Evolutionary conservation across 1,140 invertebrate species (phyloP).

Genomic region (Saccostrea cuccullata): DNA sequence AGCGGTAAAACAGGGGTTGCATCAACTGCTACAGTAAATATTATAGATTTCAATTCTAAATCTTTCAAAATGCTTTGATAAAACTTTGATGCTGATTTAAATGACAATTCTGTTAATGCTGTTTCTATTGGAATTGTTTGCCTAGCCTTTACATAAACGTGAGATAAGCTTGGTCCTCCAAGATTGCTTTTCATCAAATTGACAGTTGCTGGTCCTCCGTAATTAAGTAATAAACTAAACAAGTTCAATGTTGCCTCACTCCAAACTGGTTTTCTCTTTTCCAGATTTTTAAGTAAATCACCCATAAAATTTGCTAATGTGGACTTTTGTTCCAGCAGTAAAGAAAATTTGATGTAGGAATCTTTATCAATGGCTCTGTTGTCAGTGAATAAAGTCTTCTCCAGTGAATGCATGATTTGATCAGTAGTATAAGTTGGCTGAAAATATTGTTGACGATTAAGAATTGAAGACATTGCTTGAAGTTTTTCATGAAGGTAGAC

Average conservation of each 20-base stretch:
- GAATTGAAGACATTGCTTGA: neutral
- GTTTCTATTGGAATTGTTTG: neutral
- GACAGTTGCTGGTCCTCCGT: constrained; percentile 37
- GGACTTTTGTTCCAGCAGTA: neutral
- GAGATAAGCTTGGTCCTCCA: constrained; percentile 20
- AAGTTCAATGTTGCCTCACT: constrained; percentile 36
- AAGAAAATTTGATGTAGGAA: neutral
- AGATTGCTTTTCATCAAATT: constrained; percentile 20
- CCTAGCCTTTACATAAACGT: constrained; percentile 9
- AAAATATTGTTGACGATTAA: neutral
- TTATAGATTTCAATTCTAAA: constrained; percentile 5
- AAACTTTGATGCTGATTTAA: neutral
- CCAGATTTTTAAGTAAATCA: neutral
- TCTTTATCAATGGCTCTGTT: neutral
- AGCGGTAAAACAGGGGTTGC: constrained; percentile 36
- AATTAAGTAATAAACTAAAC: constrained; percentile 37
- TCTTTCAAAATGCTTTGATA: neutral
- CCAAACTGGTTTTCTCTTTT: constrained; percentile 14
- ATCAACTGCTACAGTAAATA: constrained; percentile 19
- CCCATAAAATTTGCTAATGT: neutral
- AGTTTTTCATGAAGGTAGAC: neutral
- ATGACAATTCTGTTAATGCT: neutral
- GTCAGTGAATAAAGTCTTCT: neutral
- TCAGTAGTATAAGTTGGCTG: neutral
- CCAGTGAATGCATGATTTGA: neutral